Evolutionary conservation across 2,113 vertebrate species (phyloP).

Genomic region (Sialia sialis): DNA sequence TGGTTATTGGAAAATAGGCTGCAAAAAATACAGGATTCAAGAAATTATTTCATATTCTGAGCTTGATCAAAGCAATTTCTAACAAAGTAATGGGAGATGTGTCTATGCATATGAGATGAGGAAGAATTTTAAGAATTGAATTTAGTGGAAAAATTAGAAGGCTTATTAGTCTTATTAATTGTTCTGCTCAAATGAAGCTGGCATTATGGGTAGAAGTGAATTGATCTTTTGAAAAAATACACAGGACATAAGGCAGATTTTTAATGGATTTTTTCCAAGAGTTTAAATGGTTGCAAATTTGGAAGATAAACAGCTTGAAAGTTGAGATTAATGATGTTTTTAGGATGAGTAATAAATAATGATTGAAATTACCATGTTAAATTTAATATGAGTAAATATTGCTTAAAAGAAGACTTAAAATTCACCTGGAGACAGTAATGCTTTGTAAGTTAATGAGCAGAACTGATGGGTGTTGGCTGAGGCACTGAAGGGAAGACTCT

Average conservation of each 20-base stretch:
- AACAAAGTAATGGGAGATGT: background rate
- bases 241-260: background rate
- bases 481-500: background rate
- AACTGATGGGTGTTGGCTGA: background rate
- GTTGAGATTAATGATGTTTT: background rate
- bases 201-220: background rate
- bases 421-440: background rate
- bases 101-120: background rate
- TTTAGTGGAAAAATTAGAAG: background rate
- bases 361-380: background rate
- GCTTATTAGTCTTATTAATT: background rate
- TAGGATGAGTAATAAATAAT: background rate
- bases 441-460: background rate
- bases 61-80: background rate
- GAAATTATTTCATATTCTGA: background rate
- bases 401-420: background rate
- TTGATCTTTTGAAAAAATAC: background rate
- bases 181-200: background rate
- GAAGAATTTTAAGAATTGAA: background rate
- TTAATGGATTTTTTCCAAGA: background rate
- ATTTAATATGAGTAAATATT: background rate
- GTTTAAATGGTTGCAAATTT: background rate
- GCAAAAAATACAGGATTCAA: background rate
- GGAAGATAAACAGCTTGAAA: background rate
- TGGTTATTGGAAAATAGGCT: background rate